These are phyloP conservation scores for Aviceda subcristata DNA, from an alignment of 2,113 vertebrate species.

Conservation along the genomic window DNA sequence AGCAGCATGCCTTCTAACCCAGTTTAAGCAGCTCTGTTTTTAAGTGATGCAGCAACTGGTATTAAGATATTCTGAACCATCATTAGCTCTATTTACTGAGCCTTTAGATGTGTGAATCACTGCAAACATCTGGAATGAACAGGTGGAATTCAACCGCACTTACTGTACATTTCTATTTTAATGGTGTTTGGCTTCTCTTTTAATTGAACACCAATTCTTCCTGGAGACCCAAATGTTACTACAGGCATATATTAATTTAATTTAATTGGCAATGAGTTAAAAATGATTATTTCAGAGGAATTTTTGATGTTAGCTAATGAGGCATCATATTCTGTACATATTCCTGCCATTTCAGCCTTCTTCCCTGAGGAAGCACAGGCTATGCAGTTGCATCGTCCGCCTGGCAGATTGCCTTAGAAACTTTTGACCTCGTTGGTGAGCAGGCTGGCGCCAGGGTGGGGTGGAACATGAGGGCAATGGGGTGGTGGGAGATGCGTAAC, in stretches of 20 bases:
- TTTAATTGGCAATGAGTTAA: slow-evolving; percentile 31
- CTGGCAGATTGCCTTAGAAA: not conserved
- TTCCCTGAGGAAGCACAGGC: not conserved
- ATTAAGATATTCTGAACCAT: slow-evolving; percentile 52
- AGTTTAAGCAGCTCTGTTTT: not conserved
- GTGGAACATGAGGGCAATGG: not conserved
- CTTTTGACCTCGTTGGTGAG: not conserved
- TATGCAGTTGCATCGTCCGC: rapidly evolving
- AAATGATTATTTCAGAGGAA: slow-evolving; percentile 30
- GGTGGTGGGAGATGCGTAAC: not conserved
- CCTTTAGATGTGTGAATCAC: slow-evolving; percentile 50
- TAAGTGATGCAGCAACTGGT: not conserved
- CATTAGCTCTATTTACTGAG: slow-evolving; percentile 53
- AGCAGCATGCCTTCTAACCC: not conserved
- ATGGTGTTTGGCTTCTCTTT: slow-evolving; percentile 43
- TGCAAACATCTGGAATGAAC: slow-evolving; percentile 68
- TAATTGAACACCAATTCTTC: slow-evolving; percentile 29
- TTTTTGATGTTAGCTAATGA: slow-evolving; percentile 50
- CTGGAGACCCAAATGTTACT: slow-evolving; percentile 19
- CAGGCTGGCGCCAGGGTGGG: not conserved
- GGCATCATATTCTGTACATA: not conserved
- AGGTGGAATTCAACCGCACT: slow-evolving; percentile 48
- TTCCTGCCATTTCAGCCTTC: not conserved
- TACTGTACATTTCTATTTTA: not conserved
- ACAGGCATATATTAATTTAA: slow-evolving; percentile 2